Evolutionary conservation across 2,888 invertebrate species (phyloP).

Genomic region (Entomobrya proxima): DNA sequence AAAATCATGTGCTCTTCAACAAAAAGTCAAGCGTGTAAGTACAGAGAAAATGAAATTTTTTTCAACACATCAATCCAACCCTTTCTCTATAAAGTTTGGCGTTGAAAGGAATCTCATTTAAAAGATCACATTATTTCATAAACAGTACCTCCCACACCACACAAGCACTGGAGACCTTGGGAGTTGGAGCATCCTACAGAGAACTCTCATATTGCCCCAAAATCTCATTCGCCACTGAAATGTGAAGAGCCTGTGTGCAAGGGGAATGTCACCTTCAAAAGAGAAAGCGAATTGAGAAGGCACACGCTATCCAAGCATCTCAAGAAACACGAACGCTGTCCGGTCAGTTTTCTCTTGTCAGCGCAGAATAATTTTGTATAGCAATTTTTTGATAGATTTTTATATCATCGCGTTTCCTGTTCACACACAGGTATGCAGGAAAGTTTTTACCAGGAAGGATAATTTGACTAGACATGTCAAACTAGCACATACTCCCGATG

Average conservation of each 20-base stretch:
- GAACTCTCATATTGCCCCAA: neutral
- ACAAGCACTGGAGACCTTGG: conserved; percentile 64
- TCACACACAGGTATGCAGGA: conserved; percentile 66
- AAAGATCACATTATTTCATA: neutral
- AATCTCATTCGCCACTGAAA: neutral
- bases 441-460: conserved; percentile 70
- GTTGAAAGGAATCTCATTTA: neutral
- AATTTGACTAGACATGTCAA: conserved; percentile 71
- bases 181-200: neutral
- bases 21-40: neutral
- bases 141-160: no score
- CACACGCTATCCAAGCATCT: conserved; percentile 48
- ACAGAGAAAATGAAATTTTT: neutral
- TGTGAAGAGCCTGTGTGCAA: neutral
- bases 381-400: neutral
- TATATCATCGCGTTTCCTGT: neutral
- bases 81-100: neutral
- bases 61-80: neutral
- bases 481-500: conserved; percentile 53
- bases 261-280: conserved; percentile 25
- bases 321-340: conserved; percentile 46
- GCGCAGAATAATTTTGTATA: neutral
- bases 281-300: conserved; percentile 53
- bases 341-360: conserved; percentile 39
- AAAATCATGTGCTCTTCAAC: neutral